Conservation (phyloP, 2,888 invertebrate species). For the Pelosia muscerda region DNA sequence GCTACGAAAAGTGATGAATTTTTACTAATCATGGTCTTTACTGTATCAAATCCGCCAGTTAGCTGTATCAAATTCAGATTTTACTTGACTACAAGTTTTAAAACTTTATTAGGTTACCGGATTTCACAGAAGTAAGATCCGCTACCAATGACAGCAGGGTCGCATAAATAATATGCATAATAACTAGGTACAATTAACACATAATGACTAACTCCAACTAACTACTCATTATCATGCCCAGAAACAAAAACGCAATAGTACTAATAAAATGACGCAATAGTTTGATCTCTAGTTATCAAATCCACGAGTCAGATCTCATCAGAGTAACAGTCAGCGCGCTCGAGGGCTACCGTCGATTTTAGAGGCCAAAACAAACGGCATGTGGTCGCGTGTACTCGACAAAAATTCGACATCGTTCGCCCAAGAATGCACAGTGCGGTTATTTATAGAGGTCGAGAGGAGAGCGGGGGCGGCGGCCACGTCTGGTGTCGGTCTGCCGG, state of each 20-base stretch:
- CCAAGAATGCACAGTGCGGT: conserved; percentile 86
- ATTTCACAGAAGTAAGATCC: not conserved
- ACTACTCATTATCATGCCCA: not conserved
- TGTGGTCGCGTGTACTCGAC: conserved; percentile 86
- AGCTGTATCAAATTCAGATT: too few relatives aligned
- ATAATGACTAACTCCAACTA: not conserved
- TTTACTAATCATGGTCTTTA: too few relatives aligned
- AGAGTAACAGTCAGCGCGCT: conserved; percentile 29
- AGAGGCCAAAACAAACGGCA: conserved; percentile 84
- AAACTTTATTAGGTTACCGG: not conserved
- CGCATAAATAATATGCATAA: not conserved
- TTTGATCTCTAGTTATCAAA: conserved; percentile 17
- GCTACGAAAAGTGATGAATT: too few relatives aligned
- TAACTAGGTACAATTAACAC: not conserved
- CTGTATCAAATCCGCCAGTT: too few relatives aligned
- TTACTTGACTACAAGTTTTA: too few relatives aligned
- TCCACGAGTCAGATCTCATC: conserved; percentile 26
- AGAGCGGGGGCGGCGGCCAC: conserved; percentile 86
- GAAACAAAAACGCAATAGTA: not conserved
- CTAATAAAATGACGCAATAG: not conserved
- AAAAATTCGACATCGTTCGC: conserved; percentile 87
- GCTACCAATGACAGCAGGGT: not conserved
- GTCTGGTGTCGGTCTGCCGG: conserved; percentile 88
- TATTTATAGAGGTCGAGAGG: conserved; percentile 84
- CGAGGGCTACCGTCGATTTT: conserved; percentile 53